phyloP scores from a whole-genome alignment of 2,888 invertebrate species.

The Machimus rusticus region DNA sequence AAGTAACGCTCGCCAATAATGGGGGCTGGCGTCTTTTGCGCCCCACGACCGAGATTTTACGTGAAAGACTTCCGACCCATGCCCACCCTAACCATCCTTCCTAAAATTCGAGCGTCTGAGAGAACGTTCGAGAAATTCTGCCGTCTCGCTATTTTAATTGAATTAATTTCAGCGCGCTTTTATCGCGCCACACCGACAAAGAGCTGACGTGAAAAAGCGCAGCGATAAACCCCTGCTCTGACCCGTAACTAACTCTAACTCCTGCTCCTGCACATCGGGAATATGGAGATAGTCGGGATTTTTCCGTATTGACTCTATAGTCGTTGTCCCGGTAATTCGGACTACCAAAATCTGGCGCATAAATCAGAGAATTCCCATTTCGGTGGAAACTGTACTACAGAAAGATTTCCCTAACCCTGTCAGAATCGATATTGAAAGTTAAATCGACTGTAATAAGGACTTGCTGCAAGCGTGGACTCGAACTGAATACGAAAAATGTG shows the following conservation, averaged over 20 bases:
- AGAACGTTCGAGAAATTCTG: neutral
- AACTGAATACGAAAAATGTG: conserved; percentile 24
- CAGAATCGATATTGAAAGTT: conserved; percentile 30
- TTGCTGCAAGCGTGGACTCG: neutral
- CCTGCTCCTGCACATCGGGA: neutral
- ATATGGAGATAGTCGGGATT: neutral
- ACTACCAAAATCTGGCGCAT: conserved; percentile 13
- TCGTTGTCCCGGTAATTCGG: neutral
- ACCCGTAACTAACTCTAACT: neutral
- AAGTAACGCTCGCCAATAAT: conserved; percentile 16
- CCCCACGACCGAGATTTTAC: neutral
- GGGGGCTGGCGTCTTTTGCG: neutral
- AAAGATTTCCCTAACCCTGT: neutral
- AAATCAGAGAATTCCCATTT: conserved; percentile 1
- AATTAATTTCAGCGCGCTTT: neutral
- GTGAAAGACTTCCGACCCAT: neutral
- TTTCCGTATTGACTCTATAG: neutral
- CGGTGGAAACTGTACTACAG: neutral
- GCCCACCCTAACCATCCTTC: neutral
- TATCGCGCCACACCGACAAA: neutral
- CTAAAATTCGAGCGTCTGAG: neutral
- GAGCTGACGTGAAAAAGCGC: neutral
- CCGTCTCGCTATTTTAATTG: conserved; percentile 18
- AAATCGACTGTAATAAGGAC: conserved; percentile 24
- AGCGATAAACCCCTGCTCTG: neutral